Evolutionary conservation across 2,113 vertebrate genomes (phyloP).

Genomic region (Seriola quinqueradiata): DNA sequence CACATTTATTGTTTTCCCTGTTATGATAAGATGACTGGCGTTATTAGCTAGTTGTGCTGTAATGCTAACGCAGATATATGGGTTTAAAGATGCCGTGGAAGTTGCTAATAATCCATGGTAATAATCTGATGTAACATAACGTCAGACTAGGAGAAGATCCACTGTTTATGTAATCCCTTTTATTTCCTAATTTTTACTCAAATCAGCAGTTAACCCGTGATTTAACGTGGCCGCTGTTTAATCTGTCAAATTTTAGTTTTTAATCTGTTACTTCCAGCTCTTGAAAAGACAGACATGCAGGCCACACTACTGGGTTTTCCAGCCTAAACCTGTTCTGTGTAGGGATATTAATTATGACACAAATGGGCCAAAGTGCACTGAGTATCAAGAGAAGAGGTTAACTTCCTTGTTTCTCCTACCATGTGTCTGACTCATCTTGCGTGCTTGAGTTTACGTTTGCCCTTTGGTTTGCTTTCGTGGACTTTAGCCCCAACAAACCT

Average conservation of each 20-base stretch:
- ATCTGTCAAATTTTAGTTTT: neutral
- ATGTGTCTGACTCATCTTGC: neutral
- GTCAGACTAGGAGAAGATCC: neutral
- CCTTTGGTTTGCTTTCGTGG: conserved; percentile 17
- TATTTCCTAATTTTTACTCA: neutral
- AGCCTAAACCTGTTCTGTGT: neutral
- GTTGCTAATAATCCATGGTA: neutral
- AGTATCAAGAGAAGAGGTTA: neutral
- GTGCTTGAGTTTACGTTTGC: neutral
- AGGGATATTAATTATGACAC: neutral
- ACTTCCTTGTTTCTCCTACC: neutral
- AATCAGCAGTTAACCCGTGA: neutral
- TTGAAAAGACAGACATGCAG: too few species aligned
- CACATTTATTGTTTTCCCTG: rapidly evolving
- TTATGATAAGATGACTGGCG: neutral
- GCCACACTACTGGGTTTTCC: neutral
- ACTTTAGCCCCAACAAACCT: neutral
- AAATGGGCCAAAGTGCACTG: conserved; percentile 6
- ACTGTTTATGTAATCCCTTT: neutral
- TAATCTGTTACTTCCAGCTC: neutral
- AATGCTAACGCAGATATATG: neutral
- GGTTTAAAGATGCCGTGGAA: neutral
- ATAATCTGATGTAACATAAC: neutral
- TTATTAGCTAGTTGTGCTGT: neutral
- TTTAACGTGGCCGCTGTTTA: rapidly evolving